phyloP scores from a whole-genome alignment of 1,140 invertebrate species.

The Panonychus citri region DNA sequence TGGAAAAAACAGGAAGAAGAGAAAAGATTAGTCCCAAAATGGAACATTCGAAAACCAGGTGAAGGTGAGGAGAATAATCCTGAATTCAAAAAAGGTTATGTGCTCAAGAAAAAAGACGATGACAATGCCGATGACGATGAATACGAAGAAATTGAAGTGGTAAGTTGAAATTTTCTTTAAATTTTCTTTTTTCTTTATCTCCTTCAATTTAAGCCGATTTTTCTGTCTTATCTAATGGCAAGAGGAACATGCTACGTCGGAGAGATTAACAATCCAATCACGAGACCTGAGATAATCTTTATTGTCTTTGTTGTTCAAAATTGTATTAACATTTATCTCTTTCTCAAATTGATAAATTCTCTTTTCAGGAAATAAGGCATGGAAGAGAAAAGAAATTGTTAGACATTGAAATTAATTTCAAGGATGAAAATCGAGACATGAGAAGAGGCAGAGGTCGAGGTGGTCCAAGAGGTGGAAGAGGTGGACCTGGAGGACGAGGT shows the following conservation, averaged over 20 bases:
- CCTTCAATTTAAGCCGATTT: slow-evolving; percentile 2
- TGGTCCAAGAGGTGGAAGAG: slow-evolving; percentile 7
- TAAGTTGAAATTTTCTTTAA: slow-evolving; percentile 2
- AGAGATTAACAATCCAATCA: no score
- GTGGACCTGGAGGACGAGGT: slow-evolving; percentile 15
- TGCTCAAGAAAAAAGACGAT: slow-evolving; percentile 52
- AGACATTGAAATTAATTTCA: slow-evolving; percentile 64
- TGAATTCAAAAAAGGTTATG: slow-evolving; percentile 78
- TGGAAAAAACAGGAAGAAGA: slow-evolving; percentile 54
- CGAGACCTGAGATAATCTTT: not conserved
- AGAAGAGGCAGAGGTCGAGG: slow-evolving; percentile 33
- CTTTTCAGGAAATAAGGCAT: slow-evolving; percentile 36
- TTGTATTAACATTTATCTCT: slow-evolving; percentile 6
- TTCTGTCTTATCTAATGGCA: not conserved
- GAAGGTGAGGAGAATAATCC: slow-evolving; percentile 60
- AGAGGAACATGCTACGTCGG: no score
- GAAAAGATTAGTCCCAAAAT: slow-evolving; percentile 36
- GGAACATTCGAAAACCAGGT: slow-evolving; percentile 68
- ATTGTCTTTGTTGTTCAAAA: not conserved
- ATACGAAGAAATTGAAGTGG: slow-evolving; percentile 28
- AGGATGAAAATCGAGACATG: slow-evolving; percentile 31
- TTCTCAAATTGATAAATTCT: no score
- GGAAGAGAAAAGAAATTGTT: slow-evolving; percentile 61
- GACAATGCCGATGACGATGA: slow-evolving; percentile 31
- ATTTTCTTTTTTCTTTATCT: not conserved